These are phyloP conservation scores for Ophraella communa DNA, from an alignment of 2,888 invertebrate species.

Conservation along the genomic window DNA sequence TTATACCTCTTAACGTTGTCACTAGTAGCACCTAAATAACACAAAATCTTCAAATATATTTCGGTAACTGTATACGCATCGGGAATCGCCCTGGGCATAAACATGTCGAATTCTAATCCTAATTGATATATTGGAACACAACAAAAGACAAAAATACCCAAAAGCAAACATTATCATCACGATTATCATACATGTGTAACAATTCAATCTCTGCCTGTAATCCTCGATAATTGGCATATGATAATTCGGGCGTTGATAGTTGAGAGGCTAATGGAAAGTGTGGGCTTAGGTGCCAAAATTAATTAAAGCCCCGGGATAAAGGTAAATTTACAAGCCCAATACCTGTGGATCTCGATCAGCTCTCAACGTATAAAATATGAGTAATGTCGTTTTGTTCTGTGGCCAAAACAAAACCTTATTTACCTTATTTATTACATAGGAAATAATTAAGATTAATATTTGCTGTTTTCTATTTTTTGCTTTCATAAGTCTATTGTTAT, in stretches of 20 bases:
- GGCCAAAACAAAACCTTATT: neutral
- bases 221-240: slow-evolving; percentile 27
- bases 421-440: neutral
- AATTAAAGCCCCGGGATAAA: neutral
- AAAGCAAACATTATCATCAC: slow-evolving; percentile 11
- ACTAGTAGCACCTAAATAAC: neutral
- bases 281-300: neutral
- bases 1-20: neutral
- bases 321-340: neutral
- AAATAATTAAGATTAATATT: too few relatives aligned
- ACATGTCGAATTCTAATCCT: slow-evolving; percentile 8
- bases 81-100: neutral
- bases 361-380: neutral
- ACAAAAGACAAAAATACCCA: slow-evolving; percentile 14
- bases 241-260: slow-evolving; percentile 10
- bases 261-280: neutral
- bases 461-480: too few relatives aligned
- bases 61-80: slow-evolving; percentile 1
- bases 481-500: too few relatives aligned
- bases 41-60: neutral
- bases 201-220: slow-evolving; percentile 27
- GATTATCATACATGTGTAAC: slow-evolving; percentile 19
- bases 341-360: neutral
- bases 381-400: neutral
- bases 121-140: slow-evolving; percentile 13